These are phyloP conservation scores for Desmodus rotundus DNA, from an alignment of 2,113 vertebrate genomes.

Conservation along the genomic window DNA sequence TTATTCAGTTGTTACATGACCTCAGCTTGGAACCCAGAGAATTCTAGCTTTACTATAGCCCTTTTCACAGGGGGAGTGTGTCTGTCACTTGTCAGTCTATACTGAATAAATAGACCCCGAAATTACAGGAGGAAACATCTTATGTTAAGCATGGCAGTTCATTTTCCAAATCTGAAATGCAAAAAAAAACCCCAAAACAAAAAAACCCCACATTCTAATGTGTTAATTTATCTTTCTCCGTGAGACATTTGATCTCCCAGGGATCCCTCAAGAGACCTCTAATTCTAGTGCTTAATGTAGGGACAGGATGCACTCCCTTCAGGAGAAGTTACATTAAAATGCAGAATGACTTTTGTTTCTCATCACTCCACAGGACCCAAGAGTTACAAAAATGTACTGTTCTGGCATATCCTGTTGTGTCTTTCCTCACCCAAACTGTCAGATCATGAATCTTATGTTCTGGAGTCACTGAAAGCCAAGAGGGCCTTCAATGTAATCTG, in stretches of 20 bases:
- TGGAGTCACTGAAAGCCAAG: neutral
- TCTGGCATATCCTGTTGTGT: neutral
- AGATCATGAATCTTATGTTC: neutral
- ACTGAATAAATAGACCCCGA: neutral
- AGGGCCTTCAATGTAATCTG: neutral
- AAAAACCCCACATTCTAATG: neutral
- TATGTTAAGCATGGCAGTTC: neutral
- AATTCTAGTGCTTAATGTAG: conserved; percentile 5
- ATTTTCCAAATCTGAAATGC: neutral
- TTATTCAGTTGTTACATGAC: neutral
- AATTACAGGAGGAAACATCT: neutral
- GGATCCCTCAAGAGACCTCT: neutral
- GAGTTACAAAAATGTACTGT: neutral
- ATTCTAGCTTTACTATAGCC: neutral
- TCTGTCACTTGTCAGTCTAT: neutral
- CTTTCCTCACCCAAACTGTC: neutral
- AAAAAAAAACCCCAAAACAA: neutral
- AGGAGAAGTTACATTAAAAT: conserved; percentile 15
- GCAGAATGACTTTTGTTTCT: neutral
- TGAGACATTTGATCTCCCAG: neutral
- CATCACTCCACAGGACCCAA: neutral
- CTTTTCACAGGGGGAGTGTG: neutral
- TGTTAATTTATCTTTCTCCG: neutral
- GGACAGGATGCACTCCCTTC: neutral
- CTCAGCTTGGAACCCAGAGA: neutral